Evolutionary conservation across 2,113 vertebrate genomes (phyloP).

Genomic region (Anthoscopus minutus): DNA sequence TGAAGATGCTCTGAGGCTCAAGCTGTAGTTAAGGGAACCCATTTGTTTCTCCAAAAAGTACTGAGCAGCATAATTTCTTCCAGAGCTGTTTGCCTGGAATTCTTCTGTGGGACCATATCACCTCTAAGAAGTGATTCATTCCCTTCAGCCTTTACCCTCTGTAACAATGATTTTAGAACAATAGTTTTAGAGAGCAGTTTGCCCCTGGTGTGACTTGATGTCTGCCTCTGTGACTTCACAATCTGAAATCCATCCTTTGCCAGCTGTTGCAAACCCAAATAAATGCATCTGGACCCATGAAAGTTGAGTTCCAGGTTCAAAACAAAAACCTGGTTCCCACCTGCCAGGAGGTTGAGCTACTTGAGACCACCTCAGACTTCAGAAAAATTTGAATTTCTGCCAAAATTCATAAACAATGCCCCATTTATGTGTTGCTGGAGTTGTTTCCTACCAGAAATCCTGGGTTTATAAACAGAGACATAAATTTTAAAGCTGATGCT

Average conservation of each 20-base stretch:
- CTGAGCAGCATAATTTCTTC: background rate
- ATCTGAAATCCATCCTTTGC: background rate
- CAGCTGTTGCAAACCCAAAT: background rate
- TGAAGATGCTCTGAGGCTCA: background rate
- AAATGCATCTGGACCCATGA: fast-evolving
- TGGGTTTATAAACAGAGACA: background rate
- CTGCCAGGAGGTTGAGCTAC: background rate
- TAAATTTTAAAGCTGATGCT: background rate
- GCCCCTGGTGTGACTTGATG: background rate
- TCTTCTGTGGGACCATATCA: background rate
- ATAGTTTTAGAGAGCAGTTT: background rate
- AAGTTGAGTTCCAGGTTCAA: background rate
- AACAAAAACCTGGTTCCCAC: background rate
- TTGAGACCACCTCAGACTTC: background rate
- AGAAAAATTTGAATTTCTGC: background rate
- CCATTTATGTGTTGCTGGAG: background rate
- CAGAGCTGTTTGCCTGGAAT: background rate
- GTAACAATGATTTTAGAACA: background rate
- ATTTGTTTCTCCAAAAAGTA: background rate
- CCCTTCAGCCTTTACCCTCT: background rate
- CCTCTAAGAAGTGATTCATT: background rate
- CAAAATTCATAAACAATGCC: background rate
- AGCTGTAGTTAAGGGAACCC: background rate
- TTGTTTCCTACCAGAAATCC: background rate
- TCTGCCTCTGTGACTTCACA: background rate